A percentile compares a stretch with the other conserved stretches of the same genome.
Evolutionary conservation across 1,140 invertebrate species (phyloP).

Genomic region (Cheumatopsyche charites): DNA sequence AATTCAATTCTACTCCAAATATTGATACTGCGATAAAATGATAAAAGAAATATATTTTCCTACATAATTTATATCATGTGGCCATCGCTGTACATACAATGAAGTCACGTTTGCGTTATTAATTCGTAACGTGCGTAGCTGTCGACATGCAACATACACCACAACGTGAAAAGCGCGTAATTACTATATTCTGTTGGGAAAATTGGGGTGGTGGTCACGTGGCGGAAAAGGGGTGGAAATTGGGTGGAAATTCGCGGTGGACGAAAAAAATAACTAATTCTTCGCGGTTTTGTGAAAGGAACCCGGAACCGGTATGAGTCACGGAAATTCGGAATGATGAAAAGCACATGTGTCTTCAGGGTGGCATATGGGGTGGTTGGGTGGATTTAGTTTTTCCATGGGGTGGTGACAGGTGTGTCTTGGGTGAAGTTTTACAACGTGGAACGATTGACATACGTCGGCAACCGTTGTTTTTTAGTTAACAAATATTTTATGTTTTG

Average conservation of each 20-base stretch:
- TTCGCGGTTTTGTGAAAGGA: slow-evolving; percentile 17
- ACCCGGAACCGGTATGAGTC: slow-evolving; percentile 7
- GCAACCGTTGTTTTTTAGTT: not conserved
- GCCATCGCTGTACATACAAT: too few species aligned
- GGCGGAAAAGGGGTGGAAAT: too few species aligned
- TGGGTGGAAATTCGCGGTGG: too few species aligned
- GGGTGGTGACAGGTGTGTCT: slow-evolving; percentile 20
- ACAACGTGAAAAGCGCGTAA: slow-evolving; percentile 7
- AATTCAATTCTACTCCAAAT: too few species aligned
- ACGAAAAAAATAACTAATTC: slow-evolving; percentile 7
- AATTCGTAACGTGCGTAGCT: slow-evolving; percentile 10
- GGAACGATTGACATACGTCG: slow-evolving; percentile 26
- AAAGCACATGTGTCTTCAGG: slow-evolving; percentile 30
- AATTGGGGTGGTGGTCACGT: too few species aligned
- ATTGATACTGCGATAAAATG: too few species aligned
- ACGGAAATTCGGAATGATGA: slow-evolving; percentile 30
- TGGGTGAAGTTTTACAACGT: slow-evolving; percentile 19
- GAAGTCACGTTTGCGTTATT: not conserved
- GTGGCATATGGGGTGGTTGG: slow-evolving; percentile 10
- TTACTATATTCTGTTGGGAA: not conserved
- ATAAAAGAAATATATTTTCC: too few species aligned
- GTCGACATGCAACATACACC: not conserved
- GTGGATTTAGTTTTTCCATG: too few species aligned
- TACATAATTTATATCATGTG: too few species aligned
- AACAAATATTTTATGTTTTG: not conserved